Percentiles rank a stretch among this genome's conserved stretches.
These are phyloP conservation scores for Myrmecobius fasciatus DNA, from an alignment of 2,113 vertebrate species.

Conservation along the genomic window DNA sequence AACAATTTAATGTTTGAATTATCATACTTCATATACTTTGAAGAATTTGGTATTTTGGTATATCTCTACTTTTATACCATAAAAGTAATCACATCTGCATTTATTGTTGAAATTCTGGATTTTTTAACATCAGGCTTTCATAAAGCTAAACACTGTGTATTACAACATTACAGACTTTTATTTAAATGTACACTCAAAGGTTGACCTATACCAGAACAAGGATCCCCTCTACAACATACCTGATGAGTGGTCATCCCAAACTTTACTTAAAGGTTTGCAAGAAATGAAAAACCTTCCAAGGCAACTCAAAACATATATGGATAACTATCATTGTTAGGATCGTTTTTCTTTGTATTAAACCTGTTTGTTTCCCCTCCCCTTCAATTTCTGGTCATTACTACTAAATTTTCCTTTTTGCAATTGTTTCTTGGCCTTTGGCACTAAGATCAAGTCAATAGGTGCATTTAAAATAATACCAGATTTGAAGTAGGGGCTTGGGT, in stretches of 20 bases:
- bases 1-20: neutral
- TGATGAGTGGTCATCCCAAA: neutral
- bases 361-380: neutral
- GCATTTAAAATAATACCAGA: neutral
- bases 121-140: constrained; percentile 39
- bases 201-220: neutral
- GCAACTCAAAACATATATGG: neutral
- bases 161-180: neutral
- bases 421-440: neutral
- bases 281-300: neutral
- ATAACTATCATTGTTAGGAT: neutral
- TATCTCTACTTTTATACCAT: neutral
- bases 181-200: neutral
- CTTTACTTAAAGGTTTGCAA: neutral
- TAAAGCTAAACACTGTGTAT: constrained; percentile 7
- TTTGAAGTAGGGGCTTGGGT: neutral
- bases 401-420: neutral
- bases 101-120: constrained; percentile 23
- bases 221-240: neutral
- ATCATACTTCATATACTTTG: neutral
- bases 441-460: neutral
- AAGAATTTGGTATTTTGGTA: neutral
- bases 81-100: constrained; percentile 3
- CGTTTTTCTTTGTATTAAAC: neutral
- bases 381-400: neutral